These are phyloP conservation scores for Alligator mississippiensis DNA, from an alignment of 2,113 vertebrate species.

Conservation along the genomic window DNA sequence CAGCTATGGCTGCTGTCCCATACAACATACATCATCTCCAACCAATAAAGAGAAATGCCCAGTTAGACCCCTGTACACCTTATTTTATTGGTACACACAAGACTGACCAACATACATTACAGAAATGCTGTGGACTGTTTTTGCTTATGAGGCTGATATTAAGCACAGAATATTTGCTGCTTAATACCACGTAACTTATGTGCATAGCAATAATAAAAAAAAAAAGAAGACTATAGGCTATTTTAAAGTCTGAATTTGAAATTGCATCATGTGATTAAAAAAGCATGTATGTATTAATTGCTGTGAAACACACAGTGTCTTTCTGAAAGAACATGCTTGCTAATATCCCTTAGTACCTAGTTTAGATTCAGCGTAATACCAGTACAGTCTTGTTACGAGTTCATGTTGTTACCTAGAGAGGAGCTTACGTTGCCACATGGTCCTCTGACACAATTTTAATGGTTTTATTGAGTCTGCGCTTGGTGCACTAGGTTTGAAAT, in stretches of 20 bases:
- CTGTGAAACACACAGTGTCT: neutral
- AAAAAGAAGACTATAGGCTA: neutral
- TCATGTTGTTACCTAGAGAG: neutral
- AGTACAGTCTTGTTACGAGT: neutral
- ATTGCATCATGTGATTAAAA: neutral
- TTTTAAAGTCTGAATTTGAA: constrained; percentile 52
- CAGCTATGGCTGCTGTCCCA: too few relatives aligned
- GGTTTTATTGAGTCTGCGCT: neutral
- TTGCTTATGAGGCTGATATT: neutral
- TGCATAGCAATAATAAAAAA: neutral
- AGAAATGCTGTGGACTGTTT: neutral
- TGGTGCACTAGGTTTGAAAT: neutral
- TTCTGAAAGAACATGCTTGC: neutral
- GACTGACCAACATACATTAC: neutral
- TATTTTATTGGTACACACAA: neutral
- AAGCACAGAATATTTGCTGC: neutral
- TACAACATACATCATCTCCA: too few relatives aligned
- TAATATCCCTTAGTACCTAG: neutral
- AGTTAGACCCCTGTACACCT: neutral
- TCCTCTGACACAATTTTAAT: neutral
- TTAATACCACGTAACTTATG: neutral
- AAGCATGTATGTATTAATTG: neutral
- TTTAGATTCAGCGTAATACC: neutral
- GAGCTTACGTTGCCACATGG: neutral
- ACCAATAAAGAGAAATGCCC: neutral